phyloP scores from a whole-genome alignment of 2,888 invertebrate species.

The Lypha dubia region DNA sequence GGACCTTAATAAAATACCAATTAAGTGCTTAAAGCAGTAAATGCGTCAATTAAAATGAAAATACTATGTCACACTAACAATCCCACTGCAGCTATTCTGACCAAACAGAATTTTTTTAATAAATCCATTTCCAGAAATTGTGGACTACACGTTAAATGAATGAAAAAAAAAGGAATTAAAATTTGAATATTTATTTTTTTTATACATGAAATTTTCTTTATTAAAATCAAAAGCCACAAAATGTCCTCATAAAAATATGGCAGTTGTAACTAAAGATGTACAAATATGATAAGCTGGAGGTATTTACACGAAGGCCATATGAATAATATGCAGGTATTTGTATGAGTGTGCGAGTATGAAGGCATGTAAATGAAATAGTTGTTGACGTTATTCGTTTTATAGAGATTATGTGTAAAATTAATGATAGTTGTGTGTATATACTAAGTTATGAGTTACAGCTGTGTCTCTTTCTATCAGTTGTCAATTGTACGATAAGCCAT shows the following conservation, averaged over 20 bases:
- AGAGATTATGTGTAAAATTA: neutral
- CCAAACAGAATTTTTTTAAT: too few species aligned
- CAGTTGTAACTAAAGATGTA: neutral
- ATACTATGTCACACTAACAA: neutral
- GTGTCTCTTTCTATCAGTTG: constrained; percentile 65
- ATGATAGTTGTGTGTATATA: neutral
- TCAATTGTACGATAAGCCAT: constrained; percentile 68
- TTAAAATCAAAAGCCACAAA: neutral
- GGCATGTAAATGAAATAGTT: neutral
- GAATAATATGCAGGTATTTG: neutral
- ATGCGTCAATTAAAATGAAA: constrained; percentile 50
- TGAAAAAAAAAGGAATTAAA: constrained; percentile 14
- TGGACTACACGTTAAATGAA: constrained; percentile 5
- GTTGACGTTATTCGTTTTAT: neutral
- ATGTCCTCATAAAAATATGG: neutral
- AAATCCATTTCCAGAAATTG: constrained; percentile 4
- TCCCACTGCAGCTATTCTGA: too few species aligned
- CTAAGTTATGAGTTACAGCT: neutral
- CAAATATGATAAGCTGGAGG: neutral
- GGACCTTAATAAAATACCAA: neutral
- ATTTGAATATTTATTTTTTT: neutral
- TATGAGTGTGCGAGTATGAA: too few species aligned
- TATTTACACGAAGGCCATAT: neutral
- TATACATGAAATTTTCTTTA: neutral
- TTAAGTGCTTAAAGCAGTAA: constrained; percentile 31